Conservation (phyloP, 2,113 vertebrate genomes). For the Periophthalmus modestus region DNA sequence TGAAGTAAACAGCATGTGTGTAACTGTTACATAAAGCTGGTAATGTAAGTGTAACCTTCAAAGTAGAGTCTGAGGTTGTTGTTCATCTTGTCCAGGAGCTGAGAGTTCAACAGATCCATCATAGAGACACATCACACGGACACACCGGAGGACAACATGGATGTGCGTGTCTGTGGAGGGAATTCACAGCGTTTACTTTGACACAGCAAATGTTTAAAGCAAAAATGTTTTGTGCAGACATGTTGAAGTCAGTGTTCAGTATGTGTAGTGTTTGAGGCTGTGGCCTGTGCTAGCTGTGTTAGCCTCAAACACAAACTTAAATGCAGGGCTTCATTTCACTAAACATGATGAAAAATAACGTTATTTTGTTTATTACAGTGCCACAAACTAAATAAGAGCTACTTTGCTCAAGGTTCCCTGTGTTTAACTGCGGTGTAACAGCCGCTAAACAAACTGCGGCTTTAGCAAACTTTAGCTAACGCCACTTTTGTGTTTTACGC, state of each 20-base stretch:
- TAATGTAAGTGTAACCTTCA: slow-evolving; percentile 70
- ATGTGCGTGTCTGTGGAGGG: too few species aligned
- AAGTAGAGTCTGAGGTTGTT: slow-evolving; percentile 95
- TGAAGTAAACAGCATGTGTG: not conserved
- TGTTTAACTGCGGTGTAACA: not conserved
- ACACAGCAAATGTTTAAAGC: not conserved
- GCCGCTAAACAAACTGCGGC: not conserved
- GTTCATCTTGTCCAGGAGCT: slow-evolving; percentile 98
- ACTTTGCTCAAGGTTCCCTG: not conserved
- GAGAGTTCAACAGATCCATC: slow-evolving; percentile 99
- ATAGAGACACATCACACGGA: slow-evolving; percentile 89
- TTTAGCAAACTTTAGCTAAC: slow-evolving; percentile 10
- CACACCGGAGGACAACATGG: slow-evolving; percentile 75
- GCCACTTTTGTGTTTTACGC: slow-evolving; percentile 37
- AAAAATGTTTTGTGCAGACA: not conserved
- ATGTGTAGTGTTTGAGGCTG: not conserved
- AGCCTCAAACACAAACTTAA: not conserved
- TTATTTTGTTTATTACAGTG: not conserved
- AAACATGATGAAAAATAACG: not conserved
- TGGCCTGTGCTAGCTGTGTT: not conserved
- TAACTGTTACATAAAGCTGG: not conserved
- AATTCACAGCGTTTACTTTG: slow-evolving; percentile 42
- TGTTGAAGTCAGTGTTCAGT: not conserved
- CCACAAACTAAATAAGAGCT: not conserved
- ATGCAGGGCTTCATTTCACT: not conserved